Evolutionary conservation across 2,797 vertebrate species (phyloP), one percentile per base, ranked within the genome.

Genomic region (Nannoperca australis): DNA sequence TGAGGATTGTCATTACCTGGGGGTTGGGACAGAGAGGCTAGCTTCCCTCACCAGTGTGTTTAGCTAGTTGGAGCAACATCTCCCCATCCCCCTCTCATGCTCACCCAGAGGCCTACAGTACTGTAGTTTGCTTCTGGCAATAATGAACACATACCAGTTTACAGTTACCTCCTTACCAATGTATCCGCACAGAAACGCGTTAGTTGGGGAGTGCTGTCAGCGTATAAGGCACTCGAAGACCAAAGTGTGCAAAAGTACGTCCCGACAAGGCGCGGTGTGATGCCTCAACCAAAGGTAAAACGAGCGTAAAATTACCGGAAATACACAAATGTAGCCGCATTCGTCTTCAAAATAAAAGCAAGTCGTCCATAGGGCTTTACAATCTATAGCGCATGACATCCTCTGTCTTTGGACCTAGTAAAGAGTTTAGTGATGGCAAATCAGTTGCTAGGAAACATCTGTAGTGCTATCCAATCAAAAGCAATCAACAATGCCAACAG

Each of bases 1-100:
- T 12, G 2, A 24, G 22, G 38, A 13, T 0, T 76, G 53, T 53
- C 59, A 58, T 17, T 11, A 59, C 38, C 45, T 61, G 32, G 20
- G 30, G 38, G 5, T 17, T 42, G 54, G 66, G 18, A 45, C 47
- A 63, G 22, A 30, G 20, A 30, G 54, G 73, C 73, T 82, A 79
- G 61, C 76, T 78, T 50, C 59, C 34, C 72, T 76, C 61, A 53
- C 3, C 67, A 68, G 51, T 61, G 60, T 82, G 68, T 71, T 67
- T 56, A 61, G 82, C 87, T 86, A 66, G 76, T 40, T 62, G 56
- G 40, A 82, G 50, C 51, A 70, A 83, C 59, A 67, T 55, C 44
- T 75, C 82, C 83, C 77, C 70, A 61, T 75, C 76, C 72, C 74
- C 85, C 63, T 82, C 50, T 55, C 81, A 68, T 24, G 81, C 82